Evolutionary conservation across 2,888 invertebrate species (phyloP), one percentile per base, ranked within the genome.

Genomic region (Temnothorax rugatulus): DNA sequence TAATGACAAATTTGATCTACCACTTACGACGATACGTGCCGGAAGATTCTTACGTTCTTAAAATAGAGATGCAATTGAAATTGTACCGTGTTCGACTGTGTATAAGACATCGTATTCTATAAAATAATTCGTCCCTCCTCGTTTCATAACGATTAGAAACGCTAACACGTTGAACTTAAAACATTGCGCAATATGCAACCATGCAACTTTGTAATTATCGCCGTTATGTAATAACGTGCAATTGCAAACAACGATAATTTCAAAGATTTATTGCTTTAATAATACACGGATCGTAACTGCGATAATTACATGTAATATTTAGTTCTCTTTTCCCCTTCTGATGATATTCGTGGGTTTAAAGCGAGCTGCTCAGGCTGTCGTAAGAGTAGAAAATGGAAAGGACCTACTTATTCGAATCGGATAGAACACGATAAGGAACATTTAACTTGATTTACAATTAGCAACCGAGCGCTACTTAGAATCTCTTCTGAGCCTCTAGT

Each of bases 251-350:
- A 34, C 15, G n/a, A 21, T 44, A 44, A 59, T 68, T 77, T 25
- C 18, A n/a, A 57, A 68, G 54, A 68, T 69, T 77, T 79, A 69
- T 59, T 34, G 18, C 47, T 69, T 44, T 69, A 69, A 57, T 69
- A 47, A n/a, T 41, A 9, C 54, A 54, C 68, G 54, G 34, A 57
- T 34, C 18, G 21, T 34, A 57, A 79, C 44, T 34, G 18, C 57
- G 9, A 21, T 34, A 21, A 79, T 69, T 59, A 47, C 44, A 57
- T 18, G 34, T 57, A 57, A 69, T 44, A 57, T 44, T 57, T 13
- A 15, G n/a, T 54, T 52, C 21, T 44, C 15, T 44, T 21, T 68
- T 5, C 18, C n/a, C 18, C 15, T 59, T 18, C 2, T n/a, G 0
- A 57, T 66, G 25, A 25, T 4, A 25, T 25, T 52, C 25, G 38